A percentile compares a stretch with the other conserved stretches of the same genome.
Conservation (phyloP, 2,888 invertebrate genomes). For the Cataglyphis rosenhaueri region DNA sequence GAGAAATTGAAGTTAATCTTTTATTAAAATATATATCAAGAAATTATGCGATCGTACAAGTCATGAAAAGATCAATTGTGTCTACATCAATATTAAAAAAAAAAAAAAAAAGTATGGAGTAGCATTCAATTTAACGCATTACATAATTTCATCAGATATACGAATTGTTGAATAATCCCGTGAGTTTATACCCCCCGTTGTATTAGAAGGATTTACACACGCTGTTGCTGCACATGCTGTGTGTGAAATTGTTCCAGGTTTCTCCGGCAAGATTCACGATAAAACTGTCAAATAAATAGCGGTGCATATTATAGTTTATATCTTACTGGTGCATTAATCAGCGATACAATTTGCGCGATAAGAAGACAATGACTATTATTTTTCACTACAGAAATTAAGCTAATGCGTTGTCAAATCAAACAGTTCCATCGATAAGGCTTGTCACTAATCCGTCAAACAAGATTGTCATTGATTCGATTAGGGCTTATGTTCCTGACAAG, state of each 20-base stretch:
- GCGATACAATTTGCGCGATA: neutral
- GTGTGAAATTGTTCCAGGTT: constrained; percentile 43
- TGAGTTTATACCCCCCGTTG: neutral
- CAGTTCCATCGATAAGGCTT: constrained; percentile 12
- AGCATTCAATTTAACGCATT: neutral
- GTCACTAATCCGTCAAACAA: constrained; percentile 2
- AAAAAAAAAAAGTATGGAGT: neutral
- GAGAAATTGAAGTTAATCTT: neutral
- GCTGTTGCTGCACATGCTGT: constrained; percentile 14
- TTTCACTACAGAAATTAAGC: neutral
- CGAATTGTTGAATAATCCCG: constrained; percentile 30
- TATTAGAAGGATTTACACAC: constrained; percentile 13
- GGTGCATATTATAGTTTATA: constrained; percentile 32
- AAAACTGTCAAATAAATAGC: constrained; percentile 42
- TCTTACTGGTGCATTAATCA: neutral
- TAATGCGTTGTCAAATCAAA: neutral
- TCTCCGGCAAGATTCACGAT: constrained; percentile 25
- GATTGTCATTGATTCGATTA: constrained; percentile 17
- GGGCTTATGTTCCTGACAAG: constrained; percentile 31
- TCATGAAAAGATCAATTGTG: neutral
- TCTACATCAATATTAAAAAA: neutral
- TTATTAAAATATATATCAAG: neutral
- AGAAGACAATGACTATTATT: constrained; percentile 3
- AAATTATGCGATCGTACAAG: neutral
- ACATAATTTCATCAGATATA: neutral